Percentiles rank a stretch among this genome's conserved stretches.
Evolutionary conservation across 2,797 vertebrate genomes (phyloP).

Genomic region (Syndactyla subalaris): DNA sequence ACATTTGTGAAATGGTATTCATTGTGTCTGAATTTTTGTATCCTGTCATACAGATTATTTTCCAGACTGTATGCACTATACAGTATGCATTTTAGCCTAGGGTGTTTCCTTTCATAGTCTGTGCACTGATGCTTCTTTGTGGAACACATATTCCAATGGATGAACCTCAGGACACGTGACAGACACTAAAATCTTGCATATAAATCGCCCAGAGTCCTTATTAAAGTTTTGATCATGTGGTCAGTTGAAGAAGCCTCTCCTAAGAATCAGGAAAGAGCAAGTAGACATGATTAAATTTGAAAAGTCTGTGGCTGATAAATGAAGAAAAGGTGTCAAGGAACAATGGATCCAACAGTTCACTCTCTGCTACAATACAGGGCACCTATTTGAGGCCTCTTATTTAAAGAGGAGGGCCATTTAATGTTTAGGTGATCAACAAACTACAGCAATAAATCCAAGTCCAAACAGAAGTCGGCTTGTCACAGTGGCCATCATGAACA

Average conservation of each 20-base stretch:
- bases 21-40: background rate
- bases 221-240: background rate
- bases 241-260: background rate
- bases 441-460: background rate
- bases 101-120: background rate
- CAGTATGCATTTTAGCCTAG: background rate
- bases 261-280: background rate
- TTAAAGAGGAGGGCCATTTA: background rate
- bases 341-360: background rate
- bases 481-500: background rate
- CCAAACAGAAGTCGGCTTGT: slow-evolving; percentile 3
- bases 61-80: background rate
- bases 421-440: slow-evolving; percentile 19
- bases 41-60: background rate
- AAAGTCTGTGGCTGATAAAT: background rate
- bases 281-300: background rate
- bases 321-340: background rate
- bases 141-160: background rate
- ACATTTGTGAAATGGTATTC: background rate
- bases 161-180: background rate
- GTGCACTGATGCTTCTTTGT: background rate
- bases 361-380: background rate
- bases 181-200: background rate
- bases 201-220: background rate
- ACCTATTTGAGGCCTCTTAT: background rate